A percentile compares a stretch with the other conserved stretches of the same genome.
Evolutionary conservation across 2,888 invertebrate genomes (phyloP).

Genomic region (Parnassius glacialis): DNA sequence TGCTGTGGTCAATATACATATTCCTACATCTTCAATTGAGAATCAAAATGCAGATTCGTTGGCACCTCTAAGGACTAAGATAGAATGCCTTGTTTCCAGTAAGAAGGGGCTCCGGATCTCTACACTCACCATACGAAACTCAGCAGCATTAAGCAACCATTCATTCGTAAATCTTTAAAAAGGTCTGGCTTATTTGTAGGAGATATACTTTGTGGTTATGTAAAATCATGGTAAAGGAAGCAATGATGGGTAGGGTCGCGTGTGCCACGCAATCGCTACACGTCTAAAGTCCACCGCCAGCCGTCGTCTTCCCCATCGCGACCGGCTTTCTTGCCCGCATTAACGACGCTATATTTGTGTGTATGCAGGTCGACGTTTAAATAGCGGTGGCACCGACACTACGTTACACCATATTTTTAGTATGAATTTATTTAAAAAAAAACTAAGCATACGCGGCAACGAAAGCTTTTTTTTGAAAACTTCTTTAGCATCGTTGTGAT

Average conservation of each 20-base stretch:
- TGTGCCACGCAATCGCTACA: conserved; percentile 20
- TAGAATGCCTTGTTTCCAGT: too few species aligned
- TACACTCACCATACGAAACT: too few species aligned
- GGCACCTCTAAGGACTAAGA: too few species aligned
- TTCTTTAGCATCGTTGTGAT: too few species aligned
- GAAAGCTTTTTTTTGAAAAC: too few species aligned
- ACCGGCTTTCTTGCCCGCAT: background rate
- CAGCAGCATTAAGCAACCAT: background rate
- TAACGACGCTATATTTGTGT: background rate
- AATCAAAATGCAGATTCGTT: too few species aligned
- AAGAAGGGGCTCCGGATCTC: too few species aligned
- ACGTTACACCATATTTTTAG: background rate
- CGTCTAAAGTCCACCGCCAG: conserved; percentile 15
- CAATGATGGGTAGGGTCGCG: conserved; percentile 14
- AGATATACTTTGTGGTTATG: conserved; percentile 6
- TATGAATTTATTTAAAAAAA: background rate
- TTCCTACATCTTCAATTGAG: background rate
- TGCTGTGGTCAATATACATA: background rate
- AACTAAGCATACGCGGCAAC: background rate
- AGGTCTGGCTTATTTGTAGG: background rate
- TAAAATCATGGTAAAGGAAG: conserved; percentile 10
- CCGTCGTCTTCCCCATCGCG: conserved; percentile 1
- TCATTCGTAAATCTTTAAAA: background rate
- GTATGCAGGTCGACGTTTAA: conserved; percentile 3
- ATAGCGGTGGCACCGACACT: background rate